phyloP scores from a whole-genome alignment of 2,797 vertebrate species.

The Hippopotamyrus pictus region DNA sequence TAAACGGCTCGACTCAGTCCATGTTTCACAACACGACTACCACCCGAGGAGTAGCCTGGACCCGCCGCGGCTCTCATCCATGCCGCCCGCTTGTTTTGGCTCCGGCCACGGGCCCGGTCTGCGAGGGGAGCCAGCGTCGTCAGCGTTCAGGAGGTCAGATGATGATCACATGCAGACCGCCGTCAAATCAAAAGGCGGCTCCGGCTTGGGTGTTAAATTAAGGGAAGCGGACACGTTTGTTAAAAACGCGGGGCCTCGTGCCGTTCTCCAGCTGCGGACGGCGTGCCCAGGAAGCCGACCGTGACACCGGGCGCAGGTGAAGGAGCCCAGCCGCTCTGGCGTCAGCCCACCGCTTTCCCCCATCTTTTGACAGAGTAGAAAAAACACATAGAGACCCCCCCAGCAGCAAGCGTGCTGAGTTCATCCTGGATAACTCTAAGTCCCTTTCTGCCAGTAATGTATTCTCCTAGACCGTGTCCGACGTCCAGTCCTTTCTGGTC shows the following conservation, averaged over 20 bases:
- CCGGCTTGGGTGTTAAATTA: not conserved
- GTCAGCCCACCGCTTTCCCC: not conserved
- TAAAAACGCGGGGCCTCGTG: not conserved
- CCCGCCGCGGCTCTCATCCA: not conserved
- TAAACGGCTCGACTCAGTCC: not conserved
- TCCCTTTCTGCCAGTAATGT: not conserved
- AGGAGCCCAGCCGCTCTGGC: not conserved
- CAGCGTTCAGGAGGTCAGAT: not conserved
- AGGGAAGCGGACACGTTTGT: not conserved
- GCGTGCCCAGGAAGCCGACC: not conserved
- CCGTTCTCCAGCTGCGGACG: not conserved
- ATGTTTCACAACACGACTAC: not conserved
- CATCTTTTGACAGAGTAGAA: not conserved
- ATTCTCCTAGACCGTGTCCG: not conserved
- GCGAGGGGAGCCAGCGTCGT: not conserved
- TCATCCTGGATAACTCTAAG: not conserved
- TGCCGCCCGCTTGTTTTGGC: not conserved
- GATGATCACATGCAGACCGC: not conserved
- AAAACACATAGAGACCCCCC: not conserved
- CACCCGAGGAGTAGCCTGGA: not conserved
- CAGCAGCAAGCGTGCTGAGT: not conserved
- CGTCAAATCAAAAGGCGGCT: not conserved
- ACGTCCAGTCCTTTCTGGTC: not conserved
- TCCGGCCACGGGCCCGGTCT: not conserved
- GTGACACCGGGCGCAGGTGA: not conserved